Evolutionary conservation across 2,888 invertebrate genomes (phyloP).

Genomic region (Drosophila melanosoma): DNA sequence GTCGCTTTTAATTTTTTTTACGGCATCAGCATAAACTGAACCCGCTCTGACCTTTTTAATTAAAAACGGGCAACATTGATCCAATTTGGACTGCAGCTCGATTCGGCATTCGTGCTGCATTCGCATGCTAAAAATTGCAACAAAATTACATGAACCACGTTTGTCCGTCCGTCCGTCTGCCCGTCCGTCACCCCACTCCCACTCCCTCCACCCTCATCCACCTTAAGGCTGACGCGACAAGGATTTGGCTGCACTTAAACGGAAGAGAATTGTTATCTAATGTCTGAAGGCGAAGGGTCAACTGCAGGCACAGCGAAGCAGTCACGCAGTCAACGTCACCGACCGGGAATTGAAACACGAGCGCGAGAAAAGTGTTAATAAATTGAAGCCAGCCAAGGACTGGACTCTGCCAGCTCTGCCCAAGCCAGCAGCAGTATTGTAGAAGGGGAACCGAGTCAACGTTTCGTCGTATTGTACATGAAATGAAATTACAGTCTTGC

Average conservation of each 20-base stretch:
- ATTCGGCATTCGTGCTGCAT: conserved; percentile 67
- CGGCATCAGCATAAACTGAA: conserved; percentile 73
- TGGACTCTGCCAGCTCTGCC: conserved; percentile 6
- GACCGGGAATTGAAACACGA: conserved; percentile 51
- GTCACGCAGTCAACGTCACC: conserved; percentile 68
- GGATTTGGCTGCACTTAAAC: conserved; percentile 51
- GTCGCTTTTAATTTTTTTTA: conserved; percentile 14
- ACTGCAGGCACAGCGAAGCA: conserved; percentile 46
- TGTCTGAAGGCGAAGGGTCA: conserved; percentile 78
- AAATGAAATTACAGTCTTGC: conserved; percentile 53
- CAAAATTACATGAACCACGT: conserved; percentile 59
- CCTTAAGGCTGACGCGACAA: conserved; percentile 26
- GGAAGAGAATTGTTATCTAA: conserved; percentile 74
- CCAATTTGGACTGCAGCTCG: conserved; percentile 36
- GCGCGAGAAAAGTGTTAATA: conserved; percentile 77
- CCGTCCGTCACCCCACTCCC: neutral
- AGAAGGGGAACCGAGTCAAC: conserved; percentile 1
- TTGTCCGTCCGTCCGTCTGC: neutral
- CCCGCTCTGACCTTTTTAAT: conserved; percentile 76
- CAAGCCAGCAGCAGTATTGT: neutral
- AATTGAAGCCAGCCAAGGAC: conserved; percentile 52
- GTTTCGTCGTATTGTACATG: conserved; percentile 28
- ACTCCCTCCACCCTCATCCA: neutral
- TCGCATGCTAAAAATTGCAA: conserved; percentile 77
- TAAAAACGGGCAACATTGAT: conserved; percentile 55